Percentiles rank a stretch among this genome's conserved stretches.
These are phyloP conservation scores for Ostrea denselamellosa DNA, from an alignment of 1,140 invertebrate genomes.

Conservation along the genomic window DNA sequence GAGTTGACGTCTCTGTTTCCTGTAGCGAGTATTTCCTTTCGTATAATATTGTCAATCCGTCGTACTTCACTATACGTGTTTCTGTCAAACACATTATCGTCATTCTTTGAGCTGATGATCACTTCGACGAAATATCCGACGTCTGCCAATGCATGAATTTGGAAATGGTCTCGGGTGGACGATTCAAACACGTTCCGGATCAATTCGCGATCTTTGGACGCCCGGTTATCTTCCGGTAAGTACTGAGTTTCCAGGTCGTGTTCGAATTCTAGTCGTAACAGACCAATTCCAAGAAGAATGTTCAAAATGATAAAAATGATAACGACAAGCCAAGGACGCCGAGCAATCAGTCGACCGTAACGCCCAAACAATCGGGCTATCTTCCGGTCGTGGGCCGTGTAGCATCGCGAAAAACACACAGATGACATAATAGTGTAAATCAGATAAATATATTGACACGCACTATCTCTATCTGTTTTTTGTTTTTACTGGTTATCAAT, in stretches of 20 bases:
- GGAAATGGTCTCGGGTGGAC: conserved; percentile 12
- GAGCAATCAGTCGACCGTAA: conserved; percentile 44
- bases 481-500: too few species aligned
- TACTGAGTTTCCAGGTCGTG: conserved; percentile 44
- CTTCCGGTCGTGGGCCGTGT: conserved; percentile 43
- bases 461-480: too few species aligned
- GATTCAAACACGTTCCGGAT: conserved; percentile 18
- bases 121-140: conserved; percentile 43
- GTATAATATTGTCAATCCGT: not conserved
- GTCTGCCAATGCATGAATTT: conserved; percentile 1
- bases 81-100: conserved; percentile 9
- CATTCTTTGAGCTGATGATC: conserved; percentile 38
- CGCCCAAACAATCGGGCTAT: conserved; percentile 39
- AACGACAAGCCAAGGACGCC: conserved; percentile 45
- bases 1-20: not conserved
- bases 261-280: conserved; percentile 43
- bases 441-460: too few species aligned
- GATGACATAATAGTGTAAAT: conserved; percentile 11
- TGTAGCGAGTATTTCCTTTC: not conserved
- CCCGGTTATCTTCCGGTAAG: conserved; percentile 39
- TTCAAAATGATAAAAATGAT: conserved; percentile 41
- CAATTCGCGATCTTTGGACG: conserved; percentile 30
- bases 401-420: conserved; percentile 44
- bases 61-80: not conserved
- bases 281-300: conserved; percentile 41